A percentile compares a stretch with the other conserved stretches of the same genome.
phyloP scores from a whole-genome alignment of 2,113 vertebrate genomes.

The Argyrosomus japonicus region DNA sequence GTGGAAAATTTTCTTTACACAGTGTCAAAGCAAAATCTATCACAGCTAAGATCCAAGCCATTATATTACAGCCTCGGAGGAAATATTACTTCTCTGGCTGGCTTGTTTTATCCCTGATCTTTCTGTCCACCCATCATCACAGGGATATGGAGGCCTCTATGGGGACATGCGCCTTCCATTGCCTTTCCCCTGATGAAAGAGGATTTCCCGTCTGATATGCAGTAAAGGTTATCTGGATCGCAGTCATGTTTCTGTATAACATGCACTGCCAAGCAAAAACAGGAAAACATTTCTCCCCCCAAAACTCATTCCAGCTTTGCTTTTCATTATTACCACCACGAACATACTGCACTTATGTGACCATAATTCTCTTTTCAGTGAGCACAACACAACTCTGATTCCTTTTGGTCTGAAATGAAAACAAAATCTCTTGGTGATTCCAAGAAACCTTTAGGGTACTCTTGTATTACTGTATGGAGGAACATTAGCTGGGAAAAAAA shows the following conservation, averaged over 20 bases:
- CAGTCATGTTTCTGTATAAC: conserved; percentile 74
- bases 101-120: conserved; percentile 82
- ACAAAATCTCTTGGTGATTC: conserved; percentile 66
- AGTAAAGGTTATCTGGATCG: conserved; percentile 80
- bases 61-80: conserved; percentile 78
- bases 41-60: conserved; percentile 73
- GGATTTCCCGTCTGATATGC: conserved; percentile 77
- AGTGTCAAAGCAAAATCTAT: conserved; percentile 79
- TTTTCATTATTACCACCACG: conserved; percentile 71
- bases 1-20: conserved; percentile 76
- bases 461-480: conserved; percentile 46
- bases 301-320: conserved; percentile 75
- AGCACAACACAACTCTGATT: conserved; percentile 55
- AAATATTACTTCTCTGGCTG: conserved; percentile 78
- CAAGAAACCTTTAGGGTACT: conserved; percentile 65
- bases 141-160: conserved; percentile 64
- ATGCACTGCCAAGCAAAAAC: conserved; percentile 73
- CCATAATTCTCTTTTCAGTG: conserved; percentile 67
- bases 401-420: conserved; percentile 69
- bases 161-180: conserved; percentile 59
- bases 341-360: conserved; percentile 66
- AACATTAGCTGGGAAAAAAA: conserved; percentile 51
- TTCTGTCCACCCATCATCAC: conserved; percentile 72
- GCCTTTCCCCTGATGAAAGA: conserved; percentile 71
- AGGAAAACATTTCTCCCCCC: conserved; percentile 58